Evolutionary conservation across 2,797 vertebrate species (phyloP), one percentile per base, ranked within the genome.

Genomic region (Mormyrus proboscirostris): DNA sequence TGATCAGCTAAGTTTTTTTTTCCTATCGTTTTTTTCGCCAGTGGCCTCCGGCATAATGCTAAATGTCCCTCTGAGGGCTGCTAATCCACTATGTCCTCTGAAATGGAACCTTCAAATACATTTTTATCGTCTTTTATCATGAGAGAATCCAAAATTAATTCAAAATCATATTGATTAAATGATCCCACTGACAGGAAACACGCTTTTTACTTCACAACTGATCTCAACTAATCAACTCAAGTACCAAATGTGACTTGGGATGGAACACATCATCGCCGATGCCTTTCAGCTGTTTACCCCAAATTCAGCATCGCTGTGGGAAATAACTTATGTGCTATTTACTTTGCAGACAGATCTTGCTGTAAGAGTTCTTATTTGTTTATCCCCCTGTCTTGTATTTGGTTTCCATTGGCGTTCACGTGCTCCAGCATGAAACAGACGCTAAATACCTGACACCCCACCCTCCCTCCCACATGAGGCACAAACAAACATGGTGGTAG

Each of bases 261-360:
- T 65, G 86, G 53, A 65, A 65, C 14, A 62, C 7, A 87, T 22
- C 55, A 33, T 47, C 57, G 38, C 76, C 51, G n/a, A 65, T 49
- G 19, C 19, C 86, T 69, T 49, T 89, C 82, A 84, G 88, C 41
- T 44, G 50, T 59, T 89, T 44, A 55, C 19, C 85, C 85, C 85
- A 89, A 69, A 87, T 73, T 62, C 29, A 73, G 47, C 12, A 22
- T 25, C 16, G 69, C 55, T 33, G 50, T 29, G 25, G 84, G 69
- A 41, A 69, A 76, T 87, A 44, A 65, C 57, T 65, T 65, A 22
- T 69, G 55, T 3, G 38, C 29, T 86, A 12, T 53, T 86, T 86
- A 38, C 51, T 55, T 14, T 57, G 29, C 85, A 41, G 51, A 86
- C 14, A 29, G 49, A 85, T 51, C n/a, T 49, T 25, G n/a, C 22